Evolutionary conservation across 2,888 invertebrate genomes (phyloP), one percentile per base, ranked within the genome.

Genomic region (Lepeophtheirus nordmannii): DNA sequence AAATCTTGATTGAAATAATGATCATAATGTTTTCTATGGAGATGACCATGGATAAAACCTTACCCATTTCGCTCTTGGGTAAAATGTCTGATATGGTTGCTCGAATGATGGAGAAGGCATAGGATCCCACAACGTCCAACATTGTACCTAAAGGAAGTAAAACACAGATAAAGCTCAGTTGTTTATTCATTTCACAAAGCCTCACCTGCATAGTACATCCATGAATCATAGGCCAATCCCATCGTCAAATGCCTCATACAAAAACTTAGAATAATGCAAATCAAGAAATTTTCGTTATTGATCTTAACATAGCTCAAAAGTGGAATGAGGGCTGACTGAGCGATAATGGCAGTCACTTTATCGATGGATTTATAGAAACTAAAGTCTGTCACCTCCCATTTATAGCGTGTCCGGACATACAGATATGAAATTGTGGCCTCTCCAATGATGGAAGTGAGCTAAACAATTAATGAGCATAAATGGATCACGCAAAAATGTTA

Each of bases 301-400:
- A 63, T 14, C 5, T 63, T 53, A 53, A 53, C 17, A 12, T 20
- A 53, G n/a, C 23, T 30, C 20, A 63, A 9, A n/a, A 56, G 5
- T 12, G 63, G 63, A 23, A 63, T 63, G 1, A 53, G 12, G 10
- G 37, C 53, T 12, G 37, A 20, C 22, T 63, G 63, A 10, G 22
- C 53, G 11, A 63, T 1, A 10, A 56, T 20, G 22, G 22, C 56
- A 20, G 38, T 53, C 10, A 63, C 22, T n/a, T 20, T 20, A 3
- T 20, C 23, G 56, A 63, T 20, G 30, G 37, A 46, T 10, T 63
- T 22, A 17, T 56, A 63, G 22, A 46, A n/a, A 37, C 53, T 63
- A 38, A 22, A 53, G 22, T 63, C 63, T n/a, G n/a, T 53, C 7
- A 63, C 63, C 23, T 56, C 53, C 63, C 63, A 63, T n/a, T 37